phyloP scores from a whole-genome alignment of 2,888 invertebrate species.

The Drosophila borealis region DNA sequence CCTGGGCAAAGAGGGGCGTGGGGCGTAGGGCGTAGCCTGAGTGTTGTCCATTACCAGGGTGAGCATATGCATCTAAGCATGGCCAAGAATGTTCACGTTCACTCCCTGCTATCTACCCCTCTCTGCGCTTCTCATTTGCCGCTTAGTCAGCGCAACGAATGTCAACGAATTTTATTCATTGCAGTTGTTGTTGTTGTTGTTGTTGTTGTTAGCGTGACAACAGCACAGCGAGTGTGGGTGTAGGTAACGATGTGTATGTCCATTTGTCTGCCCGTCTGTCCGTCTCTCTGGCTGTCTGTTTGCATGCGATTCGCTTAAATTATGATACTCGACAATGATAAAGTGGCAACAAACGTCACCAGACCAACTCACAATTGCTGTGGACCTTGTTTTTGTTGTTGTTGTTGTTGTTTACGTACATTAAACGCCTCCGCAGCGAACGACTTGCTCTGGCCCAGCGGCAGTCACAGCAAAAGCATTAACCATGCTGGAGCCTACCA shows the following conservation, averaged over 20 bases:
- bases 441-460: slow-evolving; percentile 25
- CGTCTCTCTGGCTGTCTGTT: slow-evolving; percentile 12
- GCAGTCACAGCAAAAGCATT: slow-evolving; percentile 18
- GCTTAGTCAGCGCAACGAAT: slow-evolving; percentile 74
- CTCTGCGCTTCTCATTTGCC: slow-evolving; percentile 1
- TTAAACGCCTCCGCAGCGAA: slow-evolving; percentile 52
- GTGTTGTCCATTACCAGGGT: slow-evolving; percentile 36
- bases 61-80: slow-evolving; percentile 52
- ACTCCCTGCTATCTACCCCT: background rate
- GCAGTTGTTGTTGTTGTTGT: slow-evolving; percentile 43
- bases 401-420: slow-evolving; percentile 29
- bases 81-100: slow-evolving; percentile 64
- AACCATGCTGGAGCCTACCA: slow-evolving; percentile 11
- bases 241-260: slow-evolving; percentile 47
- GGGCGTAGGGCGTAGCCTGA: slow-evolving; percentile 50
- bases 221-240: slow-evolving; percentile 57
- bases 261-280: slow-evolving; percentile 15
- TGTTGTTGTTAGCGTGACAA: slow-evolving; percentile 42
- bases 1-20: background rate
- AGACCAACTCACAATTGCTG: slow-evolving; percentile 52
- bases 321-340: slow-evolving; percentile 77
- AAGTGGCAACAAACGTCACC: slow-evolving; percentile 77
- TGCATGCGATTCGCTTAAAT: slow-evolving; percentile 71
- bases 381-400: slow-evolving; percentile 14
- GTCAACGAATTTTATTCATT: slow-evolving; percentile 74